A percentile compares a stretch with the other conserved stretches of the same genome.
phyloP scores from a whole-genome alignment of 35 echinoderm and acorn worm genomes.

The Apostichopus parvimensis region DNA sequence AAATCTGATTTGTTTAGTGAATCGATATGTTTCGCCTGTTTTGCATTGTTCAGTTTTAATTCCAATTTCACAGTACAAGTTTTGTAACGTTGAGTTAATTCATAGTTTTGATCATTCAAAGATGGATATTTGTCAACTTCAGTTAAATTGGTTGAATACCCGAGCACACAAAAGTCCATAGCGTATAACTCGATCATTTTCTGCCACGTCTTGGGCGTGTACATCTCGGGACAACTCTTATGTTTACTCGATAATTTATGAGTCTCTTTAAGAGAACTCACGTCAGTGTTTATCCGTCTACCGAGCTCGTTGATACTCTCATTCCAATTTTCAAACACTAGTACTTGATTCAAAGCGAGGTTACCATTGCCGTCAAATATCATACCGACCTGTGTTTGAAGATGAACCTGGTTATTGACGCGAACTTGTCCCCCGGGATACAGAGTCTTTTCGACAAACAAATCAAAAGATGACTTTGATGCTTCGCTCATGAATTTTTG shows the following conservation, averaged over 20 bases:
- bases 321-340: slow-evolving; percentile 42
- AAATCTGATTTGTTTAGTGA: not conserved
- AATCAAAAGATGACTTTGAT: not conserved
- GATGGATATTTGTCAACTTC: too few relatives aligned
- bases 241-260: not conserved
- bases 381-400: slow-evolving; percentile 15
- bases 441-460: not conserved
- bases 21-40: not conserved
- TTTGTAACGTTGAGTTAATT: not conserved
- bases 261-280: not conserved
- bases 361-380: slow-evolving; percentile 20
- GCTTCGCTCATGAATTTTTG: not conserved
- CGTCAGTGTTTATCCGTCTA: not conserved
- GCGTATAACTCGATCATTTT: not conserved
- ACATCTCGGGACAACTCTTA: slow-evolving; percentile 10
- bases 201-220: not conserved
- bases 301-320: slow-evolving; percentile 8
- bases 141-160: too few relatives aligned
- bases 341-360: slow-evolving; percentile 2
- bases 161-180: not conserved
- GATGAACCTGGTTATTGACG: not conserved
- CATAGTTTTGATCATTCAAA: not conserved
- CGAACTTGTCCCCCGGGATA: not conserved
- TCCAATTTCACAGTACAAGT: not conserved
- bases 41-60: not conserved